Conservation (phyloP, 2,113 vertebrate genomes). For the Acrocephalus arundinaceus region DNA sequence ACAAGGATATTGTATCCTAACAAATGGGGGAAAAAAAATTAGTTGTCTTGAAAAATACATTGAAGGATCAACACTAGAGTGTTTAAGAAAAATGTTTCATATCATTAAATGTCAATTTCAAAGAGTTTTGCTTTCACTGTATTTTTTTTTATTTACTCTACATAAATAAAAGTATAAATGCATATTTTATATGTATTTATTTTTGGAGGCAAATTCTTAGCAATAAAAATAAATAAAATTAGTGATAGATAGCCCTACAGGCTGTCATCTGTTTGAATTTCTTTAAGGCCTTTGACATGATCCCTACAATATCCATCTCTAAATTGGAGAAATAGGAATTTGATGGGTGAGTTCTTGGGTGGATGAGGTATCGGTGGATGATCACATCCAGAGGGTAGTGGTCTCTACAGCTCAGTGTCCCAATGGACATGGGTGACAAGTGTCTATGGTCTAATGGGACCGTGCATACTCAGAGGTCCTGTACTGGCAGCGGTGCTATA, state of each 20-base stretch:
- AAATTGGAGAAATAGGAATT: background rate
- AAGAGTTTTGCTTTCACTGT: background rate
- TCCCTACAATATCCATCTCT: background rate
- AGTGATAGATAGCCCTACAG: fast-evolving
- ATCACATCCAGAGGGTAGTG: background rate
- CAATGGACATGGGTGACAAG: background rate
- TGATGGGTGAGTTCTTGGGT: background rate
- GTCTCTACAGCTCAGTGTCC: background rate
- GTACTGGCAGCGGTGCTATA: fast-evolving
- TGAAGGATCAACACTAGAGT: background rate
- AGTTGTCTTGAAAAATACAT: background rate
- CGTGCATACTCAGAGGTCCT: fast-evolving
- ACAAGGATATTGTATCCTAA: background rate
- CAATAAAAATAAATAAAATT: background rate
- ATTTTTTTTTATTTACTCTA: background rate
- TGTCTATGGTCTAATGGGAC: background rate
- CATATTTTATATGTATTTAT: background rate
- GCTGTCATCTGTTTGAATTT: background rate
- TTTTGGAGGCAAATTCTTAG: background rate
- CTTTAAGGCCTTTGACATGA: background rate
- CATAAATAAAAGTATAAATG: background rate
- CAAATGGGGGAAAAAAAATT: background rate
- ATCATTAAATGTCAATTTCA: background rate
- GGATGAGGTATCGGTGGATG: background rate
- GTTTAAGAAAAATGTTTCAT: background rate